Evolutionary conservation across 2,113 vertebrate genomes (phyloP).

Genomic region (Archocentrus centrarchus): DNA sequence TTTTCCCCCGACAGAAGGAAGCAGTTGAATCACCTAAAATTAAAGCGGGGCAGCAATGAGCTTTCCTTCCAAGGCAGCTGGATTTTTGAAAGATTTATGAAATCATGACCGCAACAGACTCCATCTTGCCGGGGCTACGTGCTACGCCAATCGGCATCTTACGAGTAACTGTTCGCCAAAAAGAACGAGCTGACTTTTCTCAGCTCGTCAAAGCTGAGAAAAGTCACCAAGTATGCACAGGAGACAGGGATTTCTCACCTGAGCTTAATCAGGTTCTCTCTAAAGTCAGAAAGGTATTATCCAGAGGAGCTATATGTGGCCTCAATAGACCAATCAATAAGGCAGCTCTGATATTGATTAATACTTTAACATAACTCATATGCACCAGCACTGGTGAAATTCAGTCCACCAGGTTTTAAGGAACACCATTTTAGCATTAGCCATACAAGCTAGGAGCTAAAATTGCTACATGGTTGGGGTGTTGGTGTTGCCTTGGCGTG

Average conservation of each 20-base stretch:
- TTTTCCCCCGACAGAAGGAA: not conserved
- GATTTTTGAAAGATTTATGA: not conserved
- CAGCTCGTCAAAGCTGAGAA: no score
- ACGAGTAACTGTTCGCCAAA: not conserved
- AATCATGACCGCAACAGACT: fast-evolving
- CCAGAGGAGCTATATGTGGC: no score
- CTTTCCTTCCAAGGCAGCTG: not conserved
- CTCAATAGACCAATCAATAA: not conserved
- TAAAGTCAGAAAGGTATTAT: no score
- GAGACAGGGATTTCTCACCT: no score
- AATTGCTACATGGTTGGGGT: not conserved
- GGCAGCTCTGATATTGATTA: not conserved
- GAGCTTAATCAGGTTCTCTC: no score
- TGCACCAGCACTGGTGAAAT: not conserved
- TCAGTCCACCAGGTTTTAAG: not conserved
- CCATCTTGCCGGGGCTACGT: not conserved
- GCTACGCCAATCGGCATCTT: not conserved
- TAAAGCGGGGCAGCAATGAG: not conserved
- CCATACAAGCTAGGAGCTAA: not conserved
- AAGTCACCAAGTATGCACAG: no score
- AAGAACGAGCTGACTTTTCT: no score
- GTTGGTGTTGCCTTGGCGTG: not conserved
- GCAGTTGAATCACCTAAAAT: not conserved
- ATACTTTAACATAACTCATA: not conserved
- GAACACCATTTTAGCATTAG: not conserved